Base-by-base conservation (phyloP, 2,888 invertebrate species). In the Lamellibrachia satsuma region DNA sequence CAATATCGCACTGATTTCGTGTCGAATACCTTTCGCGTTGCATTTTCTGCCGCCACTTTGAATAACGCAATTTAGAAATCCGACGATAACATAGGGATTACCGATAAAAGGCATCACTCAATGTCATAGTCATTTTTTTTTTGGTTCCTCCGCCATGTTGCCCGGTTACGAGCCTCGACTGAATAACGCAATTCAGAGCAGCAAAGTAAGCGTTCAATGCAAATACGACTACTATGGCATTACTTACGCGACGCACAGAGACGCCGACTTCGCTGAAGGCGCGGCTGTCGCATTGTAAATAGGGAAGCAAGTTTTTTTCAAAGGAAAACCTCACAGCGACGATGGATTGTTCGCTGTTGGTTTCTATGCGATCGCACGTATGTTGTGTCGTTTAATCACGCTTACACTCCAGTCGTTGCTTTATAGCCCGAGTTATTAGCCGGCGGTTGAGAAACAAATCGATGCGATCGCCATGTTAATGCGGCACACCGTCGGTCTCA, bases 111-210 rank as follows among this genome's bases (percentile, higher is more conserved):
- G 15, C 75, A 75, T 75, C 75, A 15, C 75, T 75, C 75, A 75
- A 75, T 75, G 15, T 75, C 22, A 75, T 75, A 75, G 75, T 75
- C 6, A 75, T 75, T 75, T 75, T 7, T 75, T 7, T n/a, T 6
- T 6, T 4, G 57, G 6, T 75, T 75, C n/a, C n/a, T 22, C 15
- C 75, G 22, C 22, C 15, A 15, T 22, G 75, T 75, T 75, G n/a
- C 75, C 75, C 3, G 75, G 75, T 75, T 15, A 75, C 75, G 75
- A 15, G 15, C n/a, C 75, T 22, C 75, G 75, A 15, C 22, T 75
- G 75, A 75, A 75, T 75, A 75, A 75, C 75, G 75, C 75, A 75
- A 75, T 75, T 75, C 75, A 15, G 22, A n/a, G 75, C n/a, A 75
- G 22, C 75, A 22, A 75, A 75, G 22, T 75, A 75, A 75, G 75